Evolutionary conservation across 2,113 vertebrate species (phyloP), one percentile per base, ranked within the genome.

Genomic region (Protobothrops mucrosquamatus): DNA sequence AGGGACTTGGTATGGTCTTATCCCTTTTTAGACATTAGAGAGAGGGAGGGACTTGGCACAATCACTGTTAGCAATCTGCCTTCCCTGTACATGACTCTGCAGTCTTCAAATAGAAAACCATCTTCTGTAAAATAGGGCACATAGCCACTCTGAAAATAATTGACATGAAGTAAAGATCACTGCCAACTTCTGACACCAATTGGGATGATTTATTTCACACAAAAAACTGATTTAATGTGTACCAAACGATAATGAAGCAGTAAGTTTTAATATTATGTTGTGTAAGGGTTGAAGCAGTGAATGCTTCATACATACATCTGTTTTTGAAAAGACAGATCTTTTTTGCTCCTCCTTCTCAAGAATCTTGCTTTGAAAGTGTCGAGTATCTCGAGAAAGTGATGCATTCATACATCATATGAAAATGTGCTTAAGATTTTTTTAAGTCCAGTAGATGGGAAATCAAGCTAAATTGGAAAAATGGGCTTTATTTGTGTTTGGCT

Each of bases 331-430:
- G 18, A 43, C 1, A 43, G 34, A 20, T 14, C 11, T 86, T 26
- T 24, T 48, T 51, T 48, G 43, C 24, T 88, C 14, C 3, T 90
- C 59, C 20, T 43, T 34, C 5, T 43, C 0, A 6, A 26, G 43
- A 61, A 51, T 64, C 24, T 29, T 64, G 57, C 7, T 0, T 89
- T 26, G 59, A 64, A 89, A 26, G 11, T 18, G 11, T 29, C 0
- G 10, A 64, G 26, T 69, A 9, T 69, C 64, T 69, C 29, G 15
- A 69, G 14, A 56, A 88, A 43, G 81, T 92, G 57, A 92, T 88
- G 90, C 24, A n/a, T 96, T 95, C 95, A 94, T 95, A 96, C 94
- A 69, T 57, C 39, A 89, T 85, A 34, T 89, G 89, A 74, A 89
- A 95, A 94, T 94, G 92, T 93, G 9, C 7, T 54, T 54, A 85